Evolutionary conservation across 2,888 invertebrate genomes (phyloP), one percentile per base, ranked within the genome.

Genomic region (Drosophila antonietae): DNA sequence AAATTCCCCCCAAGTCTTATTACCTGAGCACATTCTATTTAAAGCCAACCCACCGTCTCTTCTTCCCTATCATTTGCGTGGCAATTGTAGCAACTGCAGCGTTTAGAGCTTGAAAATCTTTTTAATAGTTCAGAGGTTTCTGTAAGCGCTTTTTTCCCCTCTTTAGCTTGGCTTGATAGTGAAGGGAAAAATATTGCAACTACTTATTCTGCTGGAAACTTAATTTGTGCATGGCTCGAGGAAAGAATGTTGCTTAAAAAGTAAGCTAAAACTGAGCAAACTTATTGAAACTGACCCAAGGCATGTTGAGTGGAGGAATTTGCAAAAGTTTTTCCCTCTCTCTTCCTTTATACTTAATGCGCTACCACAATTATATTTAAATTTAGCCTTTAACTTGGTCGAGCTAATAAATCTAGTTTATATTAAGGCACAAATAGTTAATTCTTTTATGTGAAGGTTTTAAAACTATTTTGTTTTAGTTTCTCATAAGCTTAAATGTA

Each of bases 1-100:
- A 39, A 60, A 65, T 41, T 61, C 46, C 57, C 53, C 70, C 28
- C 41, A 44, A 18, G 28, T 28, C 35, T 47, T 31, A 58, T 31
- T 46, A 49, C 66, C 35, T 39, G 64, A 5, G 64, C 47, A 14
- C 49, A 67, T 65, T 67, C 66, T 66, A 66, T 66, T 66, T 66
- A 64, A 66, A 66, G 64, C 46, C 44, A 20, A 10, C n/a, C 52
- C 47, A 35, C 10, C n/a, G 3, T n/a, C 53, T 8, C 39, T 10
- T 18, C 51, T 51, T 14, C 52, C 52, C 52, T 18, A 53, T 35
- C 53, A 64, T 64, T 41, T 55, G 52, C 33, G 28, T 52, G 6
- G 59, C 46, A 47, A 68, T 68, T 59, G 53, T 1, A 47, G 52
- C 46, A 43, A 41, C 59, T 53, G 31, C 35, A 55, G 53, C 68